A percentile compares a stretch with the other conserved stretches of the same genome.
Evolutionary conservation across 2,888 invertebrate genomes (phyloP).

Genomic region (Lydus trimaculatus): DNA sequence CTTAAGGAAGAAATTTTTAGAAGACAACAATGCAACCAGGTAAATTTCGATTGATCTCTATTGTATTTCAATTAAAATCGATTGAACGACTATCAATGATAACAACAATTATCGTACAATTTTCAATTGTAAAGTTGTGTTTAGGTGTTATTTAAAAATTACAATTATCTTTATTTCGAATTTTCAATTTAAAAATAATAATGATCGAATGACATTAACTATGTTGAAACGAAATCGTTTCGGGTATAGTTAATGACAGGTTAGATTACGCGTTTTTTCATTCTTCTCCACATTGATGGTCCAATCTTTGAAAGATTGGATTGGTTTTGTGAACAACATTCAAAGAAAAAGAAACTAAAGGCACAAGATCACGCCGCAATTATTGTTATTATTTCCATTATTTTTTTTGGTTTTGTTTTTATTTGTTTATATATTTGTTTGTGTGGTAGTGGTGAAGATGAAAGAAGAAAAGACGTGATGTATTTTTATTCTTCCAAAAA

Average conservation of each 20-base stretch:
- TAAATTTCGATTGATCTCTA: constrained; percentile 53
- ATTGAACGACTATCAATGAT: constrained; percentile 26
- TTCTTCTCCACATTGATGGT: constrained; percentile 18
- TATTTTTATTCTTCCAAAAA: background rate
- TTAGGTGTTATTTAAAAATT: constrained; percentile 12
- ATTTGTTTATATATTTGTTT: constrained; percentile 3
- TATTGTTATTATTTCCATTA: constrained; percentile 51
- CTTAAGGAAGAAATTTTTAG: constrained; percentile 79
- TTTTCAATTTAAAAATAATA: constrained; percentile 38
- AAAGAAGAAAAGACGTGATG: background rate
- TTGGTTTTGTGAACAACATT: constrained; percentile 39
- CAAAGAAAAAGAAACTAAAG: constrained; percentile 46
- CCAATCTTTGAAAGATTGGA: constrained; percentile 30
- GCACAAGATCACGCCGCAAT: constrained; percentile 41
- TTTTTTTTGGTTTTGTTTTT: constrained; percentile 38
- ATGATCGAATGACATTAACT: constrained; percentile 47
- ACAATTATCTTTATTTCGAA: constrained; percentile 16
- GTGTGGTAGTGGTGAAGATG: background rate
- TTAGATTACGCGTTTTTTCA: constrained; percentile 42
- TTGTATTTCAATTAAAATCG: constrained; percentile 19
- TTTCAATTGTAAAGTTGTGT: constrained; percentile 27
- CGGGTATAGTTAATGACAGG: constrained; percentile 53
- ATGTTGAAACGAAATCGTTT: constrained; percentile 49
- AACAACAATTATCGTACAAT: constrained; percentile 20
- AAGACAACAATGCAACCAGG: constrained; percentile 85